Evolutionary conservation across 2,888 invertebrate species (phyloP), one percentile per base, ranked within the genome.

Genomic region (Amiota minor): DNA sequence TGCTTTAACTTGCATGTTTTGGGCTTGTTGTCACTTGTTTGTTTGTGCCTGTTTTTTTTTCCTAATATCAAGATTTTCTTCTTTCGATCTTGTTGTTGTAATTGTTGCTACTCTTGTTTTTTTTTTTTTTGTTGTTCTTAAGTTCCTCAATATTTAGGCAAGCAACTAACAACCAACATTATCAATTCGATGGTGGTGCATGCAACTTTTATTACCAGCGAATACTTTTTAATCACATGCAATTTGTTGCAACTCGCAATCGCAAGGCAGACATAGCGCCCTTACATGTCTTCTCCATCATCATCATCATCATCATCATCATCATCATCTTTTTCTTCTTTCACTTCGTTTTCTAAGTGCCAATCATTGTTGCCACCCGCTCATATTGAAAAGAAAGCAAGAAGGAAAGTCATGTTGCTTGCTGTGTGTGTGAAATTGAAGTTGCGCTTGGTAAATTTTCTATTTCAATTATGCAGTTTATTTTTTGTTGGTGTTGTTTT

Each of bases 181-280:
- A n/a, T 16, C 35, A 50, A 16, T 59, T 35, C 55, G 72, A 46
- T 55, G 71, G 70, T 75, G 75, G 70, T 75, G 75, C 82, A 76
- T 84, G 81, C 80, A 82, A 76, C 80, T 75, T 86, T 85, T 83
- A 85, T 85, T 83, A 83, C 81, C 84, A 77, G 82, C 83, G 86
- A 85, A 85, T 79, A 76, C 75, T 78, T 20, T 77, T 79, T 85
- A 84, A 84, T 84, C 86, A 78, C 83, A 82, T 84, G 83, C 84
- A 84, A 84, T 84, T 84, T 86, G 81, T 80, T 70, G 49, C 74
- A 72, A 72, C 45, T n/a, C 50, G 46, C 65, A 45, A 35, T 11
- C 14, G 50, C n/a, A 35, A 53, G 53, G 14, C 16, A 53, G 23
- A 6, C 35, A 35, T 35, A 6, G 35, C 6, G 35, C 35, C 35